Evolutionary conservation across 2,113 vertebrate genomes (phyloP).

Genomic region (Python bivittatus): DNA sequence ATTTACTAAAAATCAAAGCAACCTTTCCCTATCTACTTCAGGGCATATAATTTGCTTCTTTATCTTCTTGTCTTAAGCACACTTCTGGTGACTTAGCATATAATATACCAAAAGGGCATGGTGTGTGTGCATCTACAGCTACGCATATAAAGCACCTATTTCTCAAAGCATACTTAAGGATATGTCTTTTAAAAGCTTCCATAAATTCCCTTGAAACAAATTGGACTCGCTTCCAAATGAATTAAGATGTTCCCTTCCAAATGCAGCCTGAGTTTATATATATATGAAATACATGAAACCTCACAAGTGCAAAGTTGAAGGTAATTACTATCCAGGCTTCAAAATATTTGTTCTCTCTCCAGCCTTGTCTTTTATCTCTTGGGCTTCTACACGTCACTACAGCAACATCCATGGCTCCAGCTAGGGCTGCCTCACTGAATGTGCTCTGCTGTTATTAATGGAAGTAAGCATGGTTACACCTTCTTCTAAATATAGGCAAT

Average conservation of each 20-base stretch:
- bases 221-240: neutral
- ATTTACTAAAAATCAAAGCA: constrained; percentile 8
- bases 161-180: neutral
- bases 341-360: constrained; percentile 70
- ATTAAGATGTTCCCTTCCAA: constrained; percentile 3
- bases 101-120: neutral
- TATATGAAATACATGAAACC: constrained; percentile 9
- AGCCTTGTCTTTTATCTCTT: constrained; percentile 67
- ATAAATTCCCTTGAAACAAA: constrained; percentile 3
- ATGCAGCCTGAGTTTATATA: constrained; percentile 40
- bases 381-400: constrained; percentile 67
- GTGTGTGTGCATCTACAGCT: neutral
- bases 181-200: neutral
- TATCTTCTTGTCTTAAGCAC: neutral
- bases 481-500: constrained; percentile 73
- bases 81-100: neutral
- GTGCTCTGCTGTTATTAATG: constrained; percentile 72
- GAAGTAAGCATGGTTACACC: constrained; percentile 71
- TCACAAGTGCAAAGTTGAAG: constrained; percentile 51
- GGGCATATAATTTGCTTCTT: neutral
- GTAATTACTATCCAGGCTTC: constrained; percentile 60
- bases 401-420: constrained; percentile 54
- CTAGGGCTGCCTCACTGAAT: constrained; percentile 45
- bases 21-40: neutral
- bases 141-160: neutral